phyloP scores from a whole-genome alignment of 35 echinoderm and acorn worm species.

The Stichopus chloronotus region DNA sequence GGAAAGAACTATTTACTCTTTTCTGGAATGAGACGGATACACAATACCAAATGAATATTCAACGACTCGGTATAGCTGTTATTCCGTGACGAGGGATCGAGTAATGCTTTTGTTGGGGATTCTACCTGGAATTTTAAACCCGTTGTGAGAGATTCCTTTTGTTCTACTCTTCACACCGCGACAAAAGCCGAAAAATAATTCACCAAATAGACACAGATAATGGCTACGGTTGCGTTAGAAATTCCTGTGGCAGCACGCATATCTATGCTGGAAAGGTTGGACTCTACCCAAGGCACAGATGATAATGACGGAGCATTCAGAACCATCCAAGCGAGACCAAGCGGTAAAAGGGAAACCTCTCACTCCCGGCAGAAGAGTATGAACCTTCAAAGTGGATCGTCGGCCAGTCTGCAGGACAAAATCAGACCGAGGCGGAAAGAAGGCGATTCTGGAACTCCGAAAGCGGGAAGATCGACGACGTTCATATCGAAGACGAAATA shows the following conservation, averaged over 20 bases:
- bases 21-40: background rate
- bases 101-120: conserved; percentile 27
- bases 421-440: background rate
- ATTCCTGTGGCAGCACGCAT: conserved; percentile 34
- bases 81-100: background rate
- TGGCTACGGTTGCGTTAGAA: conserved; percentile 13
- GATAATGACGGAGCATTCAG: background rate
- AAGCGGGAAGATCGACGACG: conserved; percentile 1
- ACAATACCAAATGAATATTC: conserved; percentile 8
- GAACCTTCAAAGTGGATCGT: background rate
- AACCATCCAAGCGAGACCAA: background rate
- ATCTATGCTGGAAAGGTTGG: conserved; percentile 7
- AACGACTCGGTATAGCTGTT: background rate
- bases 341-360: background rate
- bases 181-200: no score
- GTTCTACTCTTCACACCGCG: background rate
- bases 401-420: background rate
- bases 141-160: background rate
- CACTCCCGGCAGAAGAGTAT: background rate
- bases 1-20: no score
- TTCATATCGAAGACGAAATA: conserved; percentile 50
- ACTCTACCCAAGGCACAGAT: background rate
- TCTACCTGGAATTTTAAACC: conserved; percentile 49
- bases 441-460: background rate
- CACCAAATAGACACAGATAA: background rate